Base-by-base conservation (phyloP, 1,140 invertebrate genomes). In the Sycophila sp. region DNA sequence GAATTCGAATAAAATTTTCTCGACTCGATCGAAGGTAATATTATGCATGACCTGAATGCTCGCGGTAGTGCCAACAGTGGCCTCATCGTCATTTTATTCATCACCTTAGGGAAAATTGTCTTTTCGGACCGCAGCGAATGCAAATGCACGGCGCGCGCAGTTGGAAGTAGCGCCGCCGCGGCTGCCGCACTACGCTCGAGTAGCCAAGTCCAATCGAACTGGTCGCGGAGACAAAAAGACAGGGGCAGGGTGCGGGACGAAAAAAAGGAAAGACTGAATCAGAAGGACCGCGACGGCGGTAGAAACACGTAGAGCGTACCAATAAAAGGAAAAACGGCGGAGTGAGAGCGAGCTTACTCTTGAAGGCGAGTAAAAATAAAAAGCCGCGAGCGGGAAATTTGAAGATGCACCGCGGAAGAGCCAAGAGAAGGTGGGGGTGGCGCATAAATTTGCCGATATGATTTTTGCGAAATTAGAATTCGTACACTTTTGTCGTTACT, bases 251-350 rank as follows among this genome's bases (percentile, higher is more conserved):
- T 36, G 17, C 40, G 40, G 32, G 15, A 32, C 38, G 26, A 40
- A 36, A 58, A 47, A 51, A 40, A 34, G 22, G 36, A 42, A 67
- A 66, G 53, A 30, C 26, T 55, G 53, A 73, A 72, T 70, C 66
- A 72, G 59, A 68, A 55, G 28, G 30, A 66, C 68, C n/a, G n/a
- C 69, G 70, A 72, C 67, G 58, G 60, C 32, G 45, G 26, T n/a
- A n/a, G 38, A 60, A 60, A 60, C 28, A 45, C 38, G 26, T 60
- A 38, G 26, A 60, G 60, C 38, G 13, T 51, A 30, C 3, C 4
- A 45, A 60, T 60, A 45, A 60, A 59, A 32, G 17, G 38, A 60
- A 42, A 28, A 51, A 42, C 40, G 40, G 40, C 11, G 3, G 15
- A 42, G 34, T 36, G 13, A 7, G 13, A 5, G 34, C 5, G 34